Conservation (phyloP, 2,797 vertebrate genomes). For the Myotis findleyi region DNA sequence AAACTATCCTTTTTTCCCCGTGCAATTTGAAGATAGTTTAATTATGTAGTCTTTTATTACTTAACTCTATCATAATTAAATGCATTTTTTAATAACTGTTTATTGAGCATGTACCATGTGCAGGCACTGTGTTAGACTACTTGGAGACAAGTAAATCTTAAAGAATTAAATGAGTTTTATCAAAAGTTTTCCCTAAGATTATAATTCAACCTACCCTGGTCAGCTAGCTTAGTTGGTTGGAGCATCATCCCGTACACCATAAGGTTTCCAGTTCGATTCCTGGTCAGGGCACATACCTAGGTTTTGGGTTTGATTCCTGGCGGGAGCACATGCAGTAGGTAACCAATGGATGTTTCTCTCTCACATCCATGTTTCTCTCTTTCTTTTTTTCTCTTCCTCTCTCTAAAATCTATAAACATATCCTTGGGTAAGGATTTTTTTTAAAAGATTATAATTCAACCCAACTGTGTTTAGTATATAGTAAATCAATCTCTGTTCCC, state of each 20-base stretch:
- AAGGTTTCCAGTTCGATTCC: background rate
- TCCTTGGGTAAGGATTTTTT: background rate
- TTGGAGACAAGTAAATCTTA: constrained; percentile 2
- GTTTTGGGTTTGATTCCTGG: background rate
- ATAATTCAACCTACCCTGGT: background rate
- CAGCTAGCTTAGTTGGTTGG: background rate
- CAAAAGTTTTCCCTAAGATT: background rate
- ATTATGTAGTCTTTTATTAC: background rate
- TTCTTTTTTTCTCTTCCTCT: background rate
- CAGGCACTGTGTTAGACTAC: background rate
- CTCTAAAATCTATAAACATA: background rate
- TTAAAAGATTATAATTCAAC: background rate
- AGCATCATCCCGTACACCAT: background rate
- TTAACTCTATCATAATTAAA: background rate
- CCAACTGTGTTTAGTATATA: background rate
- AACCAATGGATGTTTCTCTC: background rate
- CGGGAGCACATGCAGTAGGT: background rate
- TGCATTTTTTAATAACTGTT: background rate
- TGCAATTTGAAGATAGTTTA: background rate
- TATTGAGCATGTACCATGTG: background rate
- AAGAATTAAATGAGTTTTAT: constrained; percentile 1
- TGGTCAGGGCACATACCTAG: background rate
- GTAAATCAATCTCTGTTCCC: background rate
- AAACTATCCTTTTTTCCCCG: background rate
- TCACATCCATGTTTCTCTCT: background rate